phyloP scores from a whole-genome alignment of 2,888 invertebrate species.

The Dicyrtomina minuta region DNA sequence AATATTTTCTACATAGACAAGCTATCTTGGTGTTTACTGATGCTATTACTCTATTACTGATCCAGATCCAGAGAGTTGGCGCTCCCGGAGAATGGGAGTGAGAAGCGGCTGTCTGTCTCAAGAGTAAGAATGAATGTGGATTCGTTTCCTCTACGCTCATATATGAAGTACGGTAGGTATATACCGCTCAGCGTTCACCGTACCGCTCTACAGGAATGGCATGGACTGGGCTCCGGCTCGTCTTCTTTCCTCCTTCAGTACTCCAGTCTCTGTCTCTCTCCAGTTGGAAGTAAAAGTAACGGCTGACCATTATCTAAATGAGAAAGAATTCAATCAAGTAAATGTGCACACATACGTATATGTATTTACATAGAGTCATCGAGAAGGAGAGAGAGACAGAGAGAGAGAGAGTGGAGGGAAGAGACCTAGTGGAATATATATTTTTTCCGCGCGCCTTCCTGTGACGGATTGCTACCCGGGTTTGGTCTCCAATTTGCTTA shows the following conservation, averaged over 20 bases:
- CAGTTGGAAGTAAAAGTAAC: slow-evolving; percentile 41
- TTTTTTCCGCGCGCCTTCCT: slow-evolving; percentile 43
- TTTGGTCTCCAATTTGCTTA: slow-evolving; percentile 49
- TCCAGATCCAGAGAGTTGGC: too few relatives aligned
- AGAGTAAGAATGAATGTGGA: neutral
- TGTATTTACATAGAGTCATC: neutral
- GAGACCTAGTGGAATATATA: slow-evolving; percentile 18
- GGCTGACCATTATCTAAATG: slow-evolving; percentile 53
- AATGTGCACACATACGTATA: slow-evolving; percentile 44
- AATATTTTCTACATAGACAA: too few relatives aligned
- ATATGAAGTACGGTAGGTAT: neutral
- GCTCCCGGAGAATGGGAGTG: too few relatives aligned
- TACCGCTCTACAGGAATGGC: neutral
- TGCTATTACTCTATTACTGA: too few relatives aligned
- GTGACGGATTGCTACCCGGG: slow-evolving; percentile 47
- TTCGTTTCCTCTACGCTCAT: neutral
- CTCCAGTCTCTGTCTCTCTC: neutral
- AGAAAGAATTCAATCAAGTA: slow-evolving; percentile 53
- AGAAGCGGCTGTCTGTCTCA: neutral
- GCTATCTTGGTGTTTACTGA: too few relatives aligned
- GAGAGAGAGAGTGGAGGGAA: neutral
- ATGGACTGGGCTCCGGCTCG: neutral
- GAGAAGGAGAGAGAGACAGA: slow-evolving; percentile 17
- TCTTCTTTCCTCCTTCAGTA: slow-evolving; percentile 1
- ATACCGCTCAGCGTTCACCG: neutral